Conservation (phyloP, 2,888 invertebrate genomes). For the Conops quadrifasciatus region DNA sequence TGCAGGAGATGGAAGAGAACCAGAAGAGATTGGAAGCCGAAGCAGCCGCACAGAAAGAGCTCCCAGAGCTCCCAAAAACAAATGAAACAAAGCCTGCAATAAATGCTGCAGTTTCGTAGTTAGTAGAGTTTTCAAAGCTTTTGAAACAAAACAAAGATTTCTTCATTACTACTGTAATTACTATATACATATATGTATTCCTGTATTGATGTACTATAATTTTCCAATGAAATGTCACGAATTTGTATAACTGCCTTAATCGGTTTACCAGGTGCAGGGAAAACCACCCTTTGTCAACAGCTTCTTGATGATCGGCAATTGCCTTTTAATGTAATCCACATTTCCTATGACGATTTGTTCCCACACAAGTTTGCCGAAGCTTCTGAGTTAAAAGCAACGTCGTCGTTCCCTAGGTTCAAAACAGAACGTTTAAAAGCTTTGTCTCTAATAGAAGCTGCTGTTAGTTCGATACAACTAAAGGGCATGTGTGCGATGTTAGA, state of each 20-base stretch:
- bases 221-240: constrained; percentile 47
- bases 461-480: constrained; percentile 33
- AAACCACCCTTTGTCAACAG: constrained; percentile 54
- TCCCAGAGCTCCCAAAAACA: constrained; percentile 32
- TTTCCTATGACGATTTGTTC: constrained; percentile 57
- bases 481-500: not conserved
- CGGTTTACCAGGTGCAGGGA: constrained; percentile 61
- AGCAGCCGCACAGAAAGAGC: constrained; percentile 33
- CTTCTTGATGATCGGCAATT: constrained; percentile 39
- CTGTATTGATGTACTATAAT: not conserved
- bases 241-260: constrained; percentile 57
- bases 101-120: constrained; percentile 40
- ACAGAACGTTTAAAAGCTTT: constrained; percentile 26
- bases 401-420: not conserved
- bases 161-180: not conserved
- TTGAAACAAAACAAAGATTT: not conserved
- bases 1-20: constrained; percentile 57
- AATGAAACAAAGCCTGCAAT: constrained; percentile 43
- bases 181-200: not conserved
- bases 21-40: constrained; percentile 47
- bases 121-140: not conserved
- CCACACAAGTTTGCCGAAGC: constrained; percentile 2
- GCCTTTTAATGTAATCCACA: constrained; percentile 50
- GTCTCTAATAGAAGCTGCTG: constrained; percentile 42
- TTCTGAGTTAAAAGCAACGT: not conserved